Evolutionary conservation across 2,113 vertebrate genomes (phyloP), one percentile per base, ranked within the genome.

Genomic region (Furnarius figulus): DNA sequence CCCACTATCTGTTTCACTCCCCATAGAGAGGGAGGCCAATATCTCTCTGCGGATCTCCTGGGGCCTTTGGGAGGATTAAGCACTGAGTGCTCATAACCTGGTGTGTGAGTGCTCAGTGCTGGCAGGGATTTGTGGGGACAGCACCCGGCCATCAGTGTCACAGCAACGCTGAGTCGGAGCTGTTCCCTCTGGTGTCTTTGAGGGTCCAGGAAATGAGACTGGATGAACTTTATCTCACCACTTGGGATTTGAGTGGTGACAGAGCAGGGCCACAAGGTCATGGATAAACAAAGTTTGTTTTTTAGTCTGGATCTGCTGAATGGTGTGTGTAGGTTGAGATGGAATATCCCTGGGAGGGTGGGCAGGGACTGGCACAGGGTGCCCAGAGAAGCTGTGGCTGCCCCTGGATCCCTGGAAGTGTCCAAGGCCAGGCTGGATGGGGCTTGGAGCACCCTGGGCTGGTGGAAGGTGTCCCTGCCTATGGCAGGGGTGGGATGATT

Each of bases 71-170:
- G 22, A 84, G 46, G 25, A 72, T 68, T 61, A 16, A 17, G 14
- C 24, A 3, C 55, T 7, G 42, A 22, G 33, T 14, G 72, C 28
- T 63, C 33, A 30, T 14, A 8, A 4, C 10, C 33, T 24, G 3
- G 9, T 70, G 53, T 8, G 52, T 12, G 30, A 84, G 75, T 50
- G 84, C 35, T 46, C 8, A 58, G 62, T 37, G 3, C 59, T 61
- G n/a, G 0, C 14, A 50, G 53, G 0, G 3, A 25, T 40, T 44
- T 56, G 10, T 27, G 62, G 7, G 63, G 63, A 33, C 40, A 16
- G 42, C 31, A 13, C 2, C 1, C 49, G 42, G 49, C 8, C 62
- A 5, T 2, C 31, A 10, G 10, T 1, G 1, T 12, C 35, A 17
- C 4, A 21, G 42, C 40, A 81, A 14, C 82, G 50, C 39, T 19